Evolutionary conservation across 2,113 vertebrate species (phyloP).

Genomic region (Chaenocephalus aceratus): DNA sequence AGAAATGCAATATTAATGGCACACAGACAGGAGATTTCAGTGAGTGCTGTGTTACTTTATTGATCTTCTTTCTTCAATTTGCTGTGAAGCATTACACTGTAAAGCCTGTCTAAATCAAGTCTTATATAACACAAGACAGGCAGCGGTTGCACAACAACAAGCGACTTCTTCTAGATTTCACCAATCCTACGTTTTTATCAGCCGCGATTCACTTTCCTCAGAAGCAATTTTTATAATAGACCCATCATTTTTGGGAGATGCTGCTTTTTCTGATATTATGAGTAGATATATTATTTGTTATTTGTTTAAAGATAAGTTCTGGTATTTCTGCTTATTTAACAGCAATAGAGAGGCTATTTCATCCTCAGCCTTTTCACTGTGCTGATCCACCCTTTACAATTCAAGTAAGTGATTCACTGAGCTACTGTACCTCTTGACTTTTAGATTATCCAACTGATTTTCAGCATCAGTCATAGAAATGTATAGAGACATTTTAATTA

Average conservation of each 20-base stretch:
- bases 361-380: neutral
- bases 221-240: neutral
- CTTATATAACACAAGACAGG: conserved; percentile 19
- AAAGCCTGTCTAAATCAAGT: conserved; percentile 33
- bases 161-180: neutral
- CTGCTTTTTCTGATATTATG: conserved; percentile 8
- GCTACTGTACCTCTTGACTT: neutral
- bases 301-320: no score
- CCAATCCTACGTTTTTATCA: neutral
- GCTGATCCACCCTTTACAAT: conserved; percentile 1
- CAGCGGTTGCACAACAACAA: conserved; percentile 15
- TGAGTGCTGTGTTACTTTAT: conserved; percentile 43
- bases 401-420: neutral
- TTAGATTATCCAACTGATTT: conserved; percentile 20
- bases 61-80: conserved; percentile 46
- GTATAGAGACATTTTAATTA: conserved; percentile 47
- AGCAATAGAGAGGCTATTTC: neutral
- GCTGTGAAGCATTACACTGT: conserved; percentile 38
- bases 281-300: neutral
- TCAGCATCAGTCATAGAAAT: conserved; percentile 37
- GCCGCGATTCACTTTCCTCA: conserved; percentile 8
- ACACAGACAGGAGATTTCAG: conserved; percentile 28
- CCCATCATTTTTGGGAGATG: neutral
- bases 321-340: neutral
- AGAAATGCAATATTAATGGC: conserved; percentile 41